phyloP scores from a whole-genome alignment of 2,113 vertebrate genomes.

The Eulemur macaco region DNA sequence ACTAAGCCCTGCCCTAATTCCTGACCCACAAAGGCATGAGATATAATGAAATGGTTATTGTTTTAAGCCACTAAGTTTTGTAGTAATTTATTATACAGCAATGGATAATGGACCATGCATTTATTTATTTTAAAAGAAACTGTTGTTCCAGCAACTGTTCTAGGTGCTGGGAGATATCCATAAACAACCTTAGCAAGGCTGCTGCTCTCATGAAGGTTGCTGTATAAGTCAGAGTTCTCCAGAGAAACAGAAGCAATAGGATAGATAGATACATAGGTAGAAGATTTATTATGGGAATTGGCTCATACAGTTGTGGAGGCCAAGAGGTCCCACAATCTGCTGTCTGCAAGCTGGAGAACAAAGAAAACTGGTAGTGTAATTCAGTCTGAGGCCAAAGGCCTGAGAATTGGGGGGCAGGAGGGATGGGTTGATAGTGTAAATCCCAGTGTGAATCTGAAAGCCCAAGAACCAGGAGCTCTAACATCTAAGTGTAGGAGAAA shows the following conservation, averaged over 20 bases:
- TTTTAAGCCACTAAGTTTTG: slow-evolving; percentile 24
- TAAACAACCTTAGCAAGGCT: background rate
- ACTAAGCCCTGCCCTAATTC: background rate
- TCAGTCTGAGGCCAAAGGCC: background rate
- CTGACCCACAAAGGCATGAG: background rate
- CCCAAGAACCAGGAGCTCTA: background rate
- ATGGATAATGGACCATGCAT: background rate
- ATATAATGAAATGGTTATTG: slow-evolving; percentile 6
- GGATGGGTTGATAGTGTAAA: background rate
- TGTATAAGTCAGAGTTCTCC: background rate
- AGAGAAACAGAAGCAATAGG: background rate
- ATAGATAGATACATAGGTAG: background rate
- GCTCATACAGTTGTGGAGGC: background rate
- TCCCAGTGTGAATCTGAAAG: background rate
- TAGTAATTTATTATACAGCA: background rate
- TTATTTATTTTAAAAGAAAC: slow-evolving; percentile 14
- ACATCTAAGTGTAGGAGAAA: background rate
- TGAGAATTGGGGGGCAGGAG: background rate
- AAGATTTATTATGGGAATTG: background rate
- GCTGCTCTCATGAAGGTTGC: background rate
- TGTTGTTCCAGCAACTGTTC: background rate
- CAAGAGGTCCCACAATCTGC: background rate
- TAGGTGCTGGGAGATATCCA: background rate
- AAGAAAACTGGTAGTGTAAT: background rate
- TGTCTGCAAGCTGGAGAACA: background rate